phyloP scores from a whole-genome alignment of 1,140 invertebrate species.

The Drosophila tsacasi region DNA sequence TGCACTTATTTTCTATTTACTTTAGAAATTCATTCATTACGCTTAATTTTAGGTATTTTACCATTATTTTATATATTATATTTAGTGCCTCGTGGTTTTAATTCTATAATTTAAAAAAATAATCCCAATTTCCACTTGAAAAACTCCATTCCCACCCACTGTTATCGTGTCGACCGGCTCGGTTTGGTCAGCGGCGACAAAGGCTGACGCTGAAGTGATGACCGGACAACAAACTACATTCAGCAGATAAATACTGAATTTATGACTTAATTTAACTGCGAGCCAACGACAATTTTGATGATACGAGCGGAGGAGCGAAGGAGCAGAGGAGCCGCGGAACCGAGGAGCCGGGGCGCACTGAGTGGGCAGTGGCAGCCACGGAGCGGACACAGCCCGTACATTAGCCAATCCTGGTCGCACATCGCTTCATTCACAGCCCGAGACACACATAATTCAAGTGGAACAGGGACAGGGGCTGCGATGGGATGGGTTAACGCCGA shows the following conservation, averaged over 20 bases:
- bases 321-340: neutral
- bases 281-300: constrained; percentile 83
- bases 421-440: constrained; percentile 79
- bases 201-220: constrained; percentile 83
- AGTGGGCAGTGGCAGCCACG: constrained; percentile 78
- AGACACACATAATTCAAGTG: constrained; percentile 75
- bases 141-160: constrained; percentile 6
- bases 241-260: constrained; percentile 85
- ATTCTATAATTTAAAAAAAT: neutral
- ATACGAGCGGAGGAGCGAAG: constrained; percentile 38
- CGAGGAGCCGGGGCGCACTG: constrained; percentile 23
- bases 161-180: constrained; percentile 37
- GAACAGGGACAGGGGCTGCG: constrained; percentile 5
- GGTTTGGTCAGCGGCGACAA: constrained; percentile 62
- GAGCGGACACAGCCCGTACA: constrained; percentile 59
- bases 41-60: no score
- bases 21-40: no score
- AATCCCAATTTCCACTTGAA: no score
- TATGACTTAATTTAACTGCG: constrained; percentile 85
- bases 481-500: constrained; percentile 50
- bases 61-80: no score
- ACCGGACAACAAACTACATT: constrained; percentile 85
- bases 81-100: no score
- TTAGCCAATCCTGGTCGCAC: constrained; percentile 81
- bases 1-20: no score